phyloP scores from a whole-genome alignment of 2,888 invertebrate species.

The Baccha elongata region DNA sequence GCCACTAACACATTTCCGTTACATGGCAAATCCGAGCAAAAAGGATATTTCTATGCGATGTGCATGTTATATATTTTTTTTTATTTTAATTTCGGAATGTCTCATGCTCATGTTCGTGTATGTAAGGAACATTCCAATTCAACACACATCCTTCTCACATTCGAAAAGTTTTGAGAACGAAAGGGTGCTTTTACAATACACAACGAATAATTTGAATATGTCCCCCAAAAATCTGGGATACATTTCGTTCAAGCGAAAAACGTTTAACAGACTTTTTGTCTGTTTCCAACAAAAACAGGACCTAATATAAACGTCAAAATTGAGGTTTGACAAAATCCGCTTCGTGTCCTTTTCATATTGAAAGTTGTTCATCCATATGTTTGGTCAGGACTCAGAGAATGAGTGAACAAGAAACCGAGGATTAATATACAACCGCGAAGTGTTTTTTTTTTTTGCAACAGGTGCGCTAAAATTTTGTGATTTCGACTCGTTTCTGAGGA shows the following conservation, averaged over 20 bases:
- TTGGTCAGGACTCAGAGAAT: slow-evolving; percentile 42
- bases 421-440: slow-evolving; percentile 4
- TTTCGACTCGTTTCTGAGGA: slow-evolving; percentile 10
- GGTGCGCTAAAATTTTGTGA: slow-evolving; percentile 54
- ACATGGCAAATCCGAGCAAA: slow-evolving; percentile 57
- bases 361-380: slow-evolving; percentile 69
- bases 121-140: slow-evolving; percentile 55
- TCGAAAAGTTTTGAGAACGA: slow-evolving; percentile 61
- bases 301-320: slow-evolving; percentile 32
- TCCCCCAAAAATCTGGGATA: slow-evolving; percentile 28
- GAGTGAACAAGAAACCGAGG: slow-evolving; percentile 10
- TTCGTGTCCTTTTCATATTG: slow-evolving; percentile 52
- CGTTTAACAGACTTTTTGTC: slow-evolving; percentile 55
- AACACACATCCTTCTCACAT: slow-evolving; percentile 36
- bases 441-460: slow-evolving; percentile 45
- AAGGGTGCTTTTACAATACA: slow-evolving; percentile 60
- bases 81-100: slow-evolving; percentile 42
- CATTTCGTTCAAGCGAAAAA: slow-evolving; percentile 50
- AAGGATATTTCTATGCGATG: slow-evolving; percentile 34
- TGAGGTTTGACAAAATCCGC: slow-evolving; percentile 54
- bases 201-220: slow-evolving; percentile 69
- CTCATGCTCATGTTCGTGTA: slow-evolving; percentile 47
- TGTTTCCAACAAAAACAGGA: slow-evolving; percentile 37
- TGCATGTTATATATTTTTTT: slow-evolving; percentile 22
- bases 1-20: slow-evolving; percentile 72